Evolutionary conservation across 2,888 invertebrate species (phyloP).

Genomic region (Zygogramma bicolorata): DNA sequence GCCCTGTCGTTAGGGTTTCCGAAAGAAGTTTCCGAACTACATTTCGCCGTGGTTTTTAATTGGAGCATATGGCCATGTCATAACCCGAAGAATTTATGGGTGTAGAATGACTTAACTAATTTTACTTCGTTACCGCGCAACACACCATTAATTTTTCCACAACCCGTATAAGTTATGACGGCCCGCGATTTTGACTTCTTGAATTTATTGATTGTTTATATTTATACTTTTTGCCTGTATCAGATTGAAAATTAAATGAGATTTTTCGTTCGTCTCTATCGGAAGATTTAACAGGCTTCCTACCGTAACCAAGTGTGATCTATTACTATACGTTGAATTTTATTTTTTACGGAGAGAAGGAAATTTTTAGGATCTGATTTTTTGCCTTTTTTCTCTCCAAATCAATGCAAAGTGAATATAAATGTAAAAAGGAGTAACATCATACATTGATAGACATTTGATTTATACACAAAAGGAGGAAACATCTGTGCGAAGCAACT

Average conservation of each 20-base stretch:
- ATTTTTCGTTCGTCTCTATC: slow-evolving; percentile 6
- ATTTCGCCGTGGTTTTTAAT: slow-evolving; percentile 54
- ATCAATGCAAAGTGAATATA: no score
- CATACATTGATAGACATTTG: no score
- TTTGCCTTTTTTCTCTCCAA: no score
- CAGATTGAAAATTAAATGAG: slow-evolving; percentile 11
- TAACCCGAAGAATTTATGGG: slow-evolving; percentile 59
- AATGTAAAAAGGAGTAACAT: no score
- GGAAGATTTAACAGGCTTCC: neutral
- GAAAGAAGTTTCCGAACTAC: slow-evolving; percentile 26
- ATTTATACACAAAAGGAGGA: no score
- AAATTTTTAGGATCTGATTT: no score
- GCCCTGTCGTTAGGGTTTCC: slow-evolving; percentile 10
- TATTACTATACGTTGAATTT: no score
- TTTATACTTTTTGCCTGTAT: slow-evolving; percentile 7
- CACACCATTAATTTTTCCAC: slow-evolving; percentile 58
- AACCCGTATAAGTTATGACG: slow-evolving; percentile 30
- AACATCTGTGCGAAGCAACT: no score
- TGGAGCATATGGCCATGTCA: slow-evolving; percentile 62
- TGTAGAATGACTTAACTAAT: slow-evolving; percentile 59
- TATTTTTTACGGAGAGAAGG: no score
- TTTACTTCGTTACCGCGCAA: slow-evolving; percentile 56
- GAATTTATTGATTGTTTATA: slow-evolving; percentile 26
- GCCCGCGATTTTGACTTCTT: slow-evolving; percentile 19
- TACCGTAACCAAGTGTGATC: neutral